Conservation (phyloP, 2,888 invertebrate species). For the Dusona sp. region DNA sequence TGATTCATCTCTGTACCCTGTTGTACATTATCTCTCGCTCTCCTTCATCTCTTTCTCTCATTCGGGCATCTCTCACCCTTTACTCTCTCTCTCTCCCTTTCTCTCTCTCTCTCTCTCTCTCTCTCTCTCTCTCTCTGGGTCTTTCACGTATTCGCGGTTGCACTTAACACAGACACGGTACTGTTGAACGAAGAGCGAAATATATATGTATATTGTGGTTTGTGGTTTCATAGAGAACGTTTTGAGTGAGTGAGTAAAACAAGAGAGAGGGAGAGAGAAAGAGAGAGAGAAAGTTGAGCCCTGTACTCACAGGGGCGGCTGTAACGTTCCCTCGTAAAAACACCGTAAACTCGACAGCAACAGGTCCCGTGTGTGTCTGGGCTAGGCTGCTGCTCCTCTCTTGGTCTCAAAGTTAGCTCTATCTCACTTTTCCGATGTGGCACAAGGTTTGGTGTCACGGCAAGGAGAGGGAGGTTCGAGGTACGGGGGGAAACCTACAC, state of each 20-base stretch:
- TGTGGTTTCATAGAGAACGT: slow-evolving; percentile 58
- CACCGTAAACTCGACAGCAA: slow-evolving; percentile 85
- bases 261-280: slow-evolving; percentile 52
- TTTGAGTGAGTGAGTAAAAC: slow-evolving; percentile 39
- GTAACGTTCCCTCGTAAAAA: slow-evolving; percentile 84
- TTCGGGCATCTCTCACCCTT: neutral
- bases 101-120: slow-evolving; percentile 15
- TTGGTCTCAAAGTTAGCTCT: slow-evolving; percentile 37
- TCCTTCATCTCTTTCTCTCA: slow-evolving; percentile 45
- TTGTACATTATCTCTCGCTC: slow-evolving; percentile 54
- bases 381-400: slow-evolving; percentile 52
- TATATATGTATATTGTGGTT: slow-evolving; percentile 40
- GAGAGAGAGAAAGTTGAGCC: slow-evolving; percentile 73
- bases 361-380: slow-evolving; percentile 83
- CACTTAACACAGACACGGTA: slow-evolving; percentile 35
- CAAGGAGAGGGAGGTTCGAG: slow-evolving; percentile 55
- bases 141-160: slow-evolving; percentile 32
- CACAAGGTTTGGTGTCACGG: neutral
- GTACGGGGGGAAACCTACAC: slow-evolving; percentile 33
- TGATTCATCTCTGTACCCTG: slow-evolving; percentile 59
- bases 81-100: too few species aligned
- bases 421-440: slow-evolving; percentile 52
- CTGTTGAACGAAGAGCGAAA: slow-evolving; percentile 36
- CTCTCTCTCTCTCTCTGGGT: slow-evolving; percentile 19
- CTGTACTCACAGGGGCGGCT: slow-evolving; percentile 81